Conservation (phyloP, 2,113 vertebrate genomes). For the Megaceryle maxima region DNA sequence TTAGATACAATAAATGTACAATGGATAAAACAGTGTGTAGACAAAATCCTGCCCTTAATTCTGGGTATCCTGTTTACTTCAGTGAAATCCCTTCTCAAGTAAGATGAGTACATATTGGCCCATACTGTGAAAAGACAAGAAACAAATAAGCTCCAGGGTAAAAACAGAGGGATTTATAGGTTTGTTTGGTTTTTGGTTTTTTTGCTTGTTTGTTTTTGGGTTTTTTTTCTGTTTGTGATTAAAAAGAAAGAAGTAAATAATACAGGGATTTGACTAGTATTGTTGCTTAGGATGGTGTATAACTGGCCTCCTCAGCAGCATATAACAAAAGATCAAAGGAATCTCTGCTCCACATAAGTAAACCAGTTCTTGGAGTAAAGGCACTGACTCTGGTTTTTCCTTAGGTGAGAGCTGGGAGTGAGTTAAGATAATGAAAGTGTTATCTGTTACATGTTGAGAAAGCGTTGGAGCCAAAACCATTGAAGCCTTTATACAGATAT, state of each 20-base stretch:
- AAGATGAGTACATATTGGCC: not conserved
- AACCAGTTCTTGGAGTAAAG: slow-evolving; percentile 8
- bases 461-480: not conserved
- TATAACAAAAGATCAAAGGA: slow-evolving; percentile 58
- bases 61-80: slow-evolving; percentile 33
- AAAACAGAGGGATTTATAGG: not conserved
- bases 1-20: not conserved
- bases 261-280: slow-evolving; percentile 7
- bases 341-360: not conserved
- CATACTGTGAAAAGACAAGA: not conserved
- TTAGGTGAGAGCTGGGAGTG: slow-evolving; percentile 21
- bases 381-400: not conserved
- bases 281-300: slow-evolving; percentile 3
- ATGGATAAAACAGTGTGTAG: slow-evolving; percentile 6
- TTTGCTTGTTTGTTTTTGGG: not conserved
- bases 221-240: slow-evolving; percentile 13
- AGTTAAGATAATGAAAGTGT: not conserved
- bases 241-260: slow-evolving; percentile 58
- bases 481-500: not conserved
- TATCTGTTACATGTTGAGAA: not conserved
- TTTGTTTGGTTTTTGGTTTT: not conserved
- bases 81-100: slow-evolving; percentile 1
- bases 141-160: not conserved
- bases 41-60: slow-evolving; percentile 40
- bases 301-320: slow-evolving; percentile 44